Evolutionary conservation across 2,797 vertebrate genomes (phyloP), one percentile per base, ranked within the genome.

Genomic region (Dryobates pubescens): DNA sequence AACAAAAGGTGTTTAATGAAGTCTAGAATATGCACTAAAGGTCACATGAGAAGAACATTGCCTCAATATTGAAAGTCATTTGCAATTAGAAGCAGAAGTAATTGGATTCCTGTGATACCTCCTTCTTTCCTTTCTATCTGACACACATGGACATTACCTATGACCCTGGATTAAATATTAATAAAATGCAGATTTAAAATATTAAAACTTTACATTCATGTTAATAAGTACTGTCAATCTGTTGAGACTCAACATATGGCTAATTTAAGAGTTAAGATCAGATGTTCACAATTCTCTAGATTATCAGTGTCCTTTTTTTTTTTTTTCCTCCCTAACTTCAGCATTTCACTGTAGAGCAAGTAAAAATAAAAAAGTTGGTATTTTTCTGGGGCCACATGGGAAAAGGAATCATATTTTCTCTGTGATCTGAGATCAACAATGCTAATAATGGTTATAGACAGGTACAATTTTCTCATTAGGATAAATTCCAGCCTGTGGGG

Each of bases 101-200:
- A 96, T 97, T 96, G 94, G 93, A 96, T 97, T 96, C 89, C 92
- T 96, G 86, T 80, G 76, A 92, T 95, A 94, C 87, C 93, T 96
- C 45, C 92, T 96, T 92, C 95, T 96, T 94, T 93, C 84, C 69
- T 95, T 95, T 96, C 90, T 88, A 75, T 96, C 92, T 95, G 95
- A 95, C 82, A 95, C 68, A 93, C 90, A 96, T 96, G 96, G 96
- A 96, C 97, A 96, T 96, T 96, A 96, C 95, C 96, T 97, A 95
- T 97, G 96, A 97, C 97, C 96, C 90, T 88, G 77, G 68, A 96
- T 96, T 95, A 96, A 96, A 96, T 96, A 96, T 96, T 96, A 96
- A 96, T 97, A 94, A 96, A 97, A 96, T 96, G 92, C 96, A 96
- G 96, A 96, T 96, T 96, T 96, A 95, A 97, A 96, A 97, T 96